phyloP scores from a whole-genome alignment of 2,888 invertebrate genomes.

The Copidosoma aretas region DNA sequence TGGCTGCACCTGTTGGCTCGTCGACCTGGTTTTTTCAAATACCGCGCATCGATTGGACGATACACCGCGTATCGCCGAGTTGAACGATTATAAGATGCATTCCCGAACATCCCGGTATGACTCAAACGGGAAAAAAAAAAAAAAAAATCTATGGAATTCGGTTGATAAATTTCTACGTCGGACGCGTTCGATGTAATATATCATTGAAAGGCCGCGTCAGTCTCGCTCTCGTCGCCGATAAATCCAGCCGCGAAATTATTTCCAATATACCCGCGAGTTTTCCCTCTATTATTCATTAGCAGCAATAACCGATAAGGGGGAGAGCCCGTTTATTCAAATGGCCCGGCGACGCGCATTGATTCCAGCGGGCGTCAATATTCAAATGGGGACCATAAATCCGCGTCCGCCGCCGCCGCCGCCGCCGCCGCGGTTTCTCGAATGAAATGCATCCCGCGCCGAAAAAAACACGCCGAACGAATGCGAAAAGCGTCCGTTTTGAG shows the following conservation, averaged over 20 bases:
- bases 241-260: neutral
- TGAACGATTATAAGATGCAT: too few relatives aligned
- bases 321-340: neutral
- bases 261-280: neutral
- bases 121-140: too few relatives aligned
- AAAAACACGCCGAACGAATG: neutral
- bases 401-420: neutral
- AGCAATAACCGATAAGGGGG: neutral
- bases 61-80: too few relatives aligned
- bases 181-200: neutral
- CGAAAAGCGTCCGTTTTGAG: neutral
- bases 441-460: neutral
- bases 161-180: neutral
- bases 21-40: too few relatives aligned
- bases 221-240: neutral
- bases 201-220: neutral
- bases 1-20: too few relatives aligned
- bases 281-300: neutral
- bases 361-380: neutral
- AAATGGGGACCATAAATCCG: neutral
- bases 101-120: too few relatives aligned
- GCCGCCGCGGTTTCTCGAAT: too few relatives aligned
- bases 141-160: neutral
- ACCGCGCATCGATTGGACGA: too few relatives aligned
- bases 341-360: neutral